These are phyloP conservation scores for Xylocopa sonorina DNA, from an alignment of 1,140 invertebrate species.

Conservation along the genomic window DNA sequence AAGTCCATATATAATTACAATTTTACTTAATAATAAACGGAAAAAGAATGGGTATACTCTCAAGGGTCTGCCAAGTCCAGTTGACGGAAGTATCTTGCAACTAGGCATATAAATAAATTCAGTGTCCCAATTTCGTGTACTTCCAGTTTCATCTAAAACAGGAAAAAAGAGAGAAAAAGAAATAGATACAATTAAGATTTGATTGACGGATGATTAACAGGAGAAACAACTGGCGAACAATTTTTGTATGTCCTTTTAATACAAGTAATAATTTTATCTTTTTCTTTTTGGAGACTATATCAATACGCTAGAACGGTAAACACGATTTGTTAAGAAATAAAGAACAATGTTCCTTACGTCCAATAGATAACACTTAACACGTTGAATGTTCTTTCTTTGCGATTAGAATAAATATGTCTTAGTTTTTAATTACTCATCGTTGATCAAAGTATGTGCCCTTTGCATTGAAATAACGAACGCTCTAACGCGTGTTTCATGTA, in stretches of 20 bases:
- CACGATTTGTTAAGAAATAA: constrained; percentile 58
- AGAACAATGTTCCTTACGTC: constrained; percentile 17
- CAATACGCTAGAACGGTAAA: constrained; percentile 50
- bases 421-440: no score
- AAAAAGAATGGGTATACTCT: constrained; percentile 5
- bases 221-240: constrained; percentile 12
- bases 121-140: constrained; percentile 79
- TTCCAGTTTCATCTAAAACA: constrained; percentile 77
- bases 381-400: no score
- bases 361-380: no score
- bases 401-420: no score
- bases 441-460: no score
- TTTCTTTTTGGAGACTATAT: constrained; percentile 30
- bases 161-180: constrained; percentile 35
- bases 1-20: constrained; percentile 36
- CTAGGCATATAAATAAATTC: constrained; percentile 85
- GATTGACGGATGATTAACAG: constrained; percentile 5
- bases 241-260: constrained; percentile 56
- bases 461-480: no score
- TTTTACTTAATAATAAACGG: constrained; percentile 29
- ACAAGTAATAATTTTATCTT: constrained; percentile 25
- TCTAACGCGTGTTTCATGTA: no score
- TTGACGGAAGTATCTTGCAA: constrained; percentile 85
- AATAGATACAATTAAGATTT: constrained; percentile 13
- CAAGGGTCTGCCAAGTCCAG: constrained; percentile 83